Evolutionary conservation across 2,888 invertebrate genomes (phyloP), one percentile per base, ranked within the genome.

Genomic region (Phaedon cochleariae): DNA sequence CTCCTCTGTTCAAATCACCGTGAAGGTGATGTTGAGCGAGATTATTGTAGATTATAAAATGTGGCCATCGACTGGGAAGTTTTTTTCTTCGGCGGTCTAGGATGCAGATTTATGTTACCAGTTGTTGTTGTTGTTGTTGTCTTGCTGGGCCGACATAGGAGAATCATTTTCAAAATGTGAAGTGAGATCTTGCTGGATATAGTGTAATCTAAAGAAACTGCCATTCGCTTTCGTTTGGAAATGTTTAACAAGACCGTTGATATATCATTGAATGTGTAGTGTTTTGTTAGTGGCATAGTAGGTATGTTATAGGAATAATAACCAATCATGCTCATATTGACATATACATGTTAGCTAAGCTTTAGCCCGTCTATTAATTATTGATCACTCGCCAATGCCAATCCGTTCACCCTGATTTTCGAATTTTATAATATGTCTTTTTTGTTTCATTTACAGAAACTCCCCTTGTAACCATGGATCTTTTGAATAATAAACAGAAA

Each of bases 361-460:
- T 46, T 41, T 20, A 60, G 68, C 71, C 73, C 72, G 66, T 69
- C 65, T 71, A 68, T 68, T 57, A 12, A 41, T n/a, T 52, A 45
- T 72, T 70, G 70, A 69, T 67, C 65, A 69, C 68, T 70, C 58
- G 62, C 62, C 41, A 15, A 63, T 63, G 37, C 49, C 54, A 62
- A 54, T 45, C 63, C 63, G 26, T 54, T 22, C 51, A 48, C 20
- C 31, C 49, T 26, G 9, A 64, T 69, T 70, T 69, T 67, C 68
- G 66, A 54, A 68, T 57, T 57, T 57, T 45, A 57, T n/a, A n/a
- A n/a, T 57, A 57, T 57, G 67, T 67, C 64, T 73, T 72, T 78
- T 64, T 67, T 78, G 77, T 72, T 80, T 81, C 77, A 76, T 76
- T 80, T 81, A 70, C 81, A 81, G 81, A 81, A 80, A 77, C 77